Evolutionary conservation across 2,113 vertebrate genomes (phyloP), one percentile per base, ranked within the genome.

Genomic region (Brachionichthys hirsutus): DNA sequence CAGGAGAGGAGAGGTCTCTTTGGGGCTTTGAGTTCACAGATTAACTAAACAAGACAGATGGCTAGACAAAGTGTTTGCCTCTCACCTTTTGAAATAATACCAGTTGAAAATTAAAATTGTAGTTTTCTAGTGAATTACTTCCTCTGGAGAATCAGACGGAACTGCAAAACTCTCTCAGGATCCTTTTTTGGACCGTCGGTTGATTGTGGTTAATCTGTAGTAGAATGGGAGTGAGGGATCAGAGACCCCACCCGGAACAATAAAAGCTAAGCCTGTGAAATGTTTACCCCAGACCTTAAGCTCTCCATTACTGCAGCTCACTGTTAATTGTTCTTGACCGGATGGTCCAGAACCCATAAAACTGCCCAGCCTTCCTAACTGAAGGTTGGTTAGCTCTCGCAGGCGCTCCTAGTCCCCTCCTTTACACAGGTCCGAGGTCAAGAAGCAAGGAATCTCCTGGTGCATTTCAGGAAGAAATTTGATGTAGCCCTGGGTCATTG

Each of bases 261-360:
- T 85, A 81, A 85, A 83, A 68, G 65, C 81, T 70, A 68, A 81
- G 59, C 77, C 74, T 50, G 45, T 59, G 61, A 70, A 70, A 69
- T 55, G 53, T 67, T 62, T 77, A 87, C 62, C 47, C 16, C 44
- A 46, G 67, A 79, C 67, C 73, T 65, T 85, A 87, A 88, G 73
- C 77, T 75, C 82, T 84, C 85, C 77, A 86, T 85, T 87, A 85
- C 80, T 55, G 51, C 67, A 69, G 72, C 70, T 87, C 80, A 82
- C 56, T 51, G 71, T 73, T 88, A 85, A 88, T 89, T 81, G 67
- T 69, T 75, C 69, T 80, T 62, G 75, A 84, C 74, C 78, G 54
- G 69, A 67, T 46, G 40, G 77, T 52, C 24, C 47, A 49, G 57
- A 61, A 42, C 17, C 22, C 47, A 61, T 70, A 57, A 64, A 68